Evolutionary conservation across 2,113 vertebrate species (phyloP).

Genomic region (Cavia porcellus): DNA sequence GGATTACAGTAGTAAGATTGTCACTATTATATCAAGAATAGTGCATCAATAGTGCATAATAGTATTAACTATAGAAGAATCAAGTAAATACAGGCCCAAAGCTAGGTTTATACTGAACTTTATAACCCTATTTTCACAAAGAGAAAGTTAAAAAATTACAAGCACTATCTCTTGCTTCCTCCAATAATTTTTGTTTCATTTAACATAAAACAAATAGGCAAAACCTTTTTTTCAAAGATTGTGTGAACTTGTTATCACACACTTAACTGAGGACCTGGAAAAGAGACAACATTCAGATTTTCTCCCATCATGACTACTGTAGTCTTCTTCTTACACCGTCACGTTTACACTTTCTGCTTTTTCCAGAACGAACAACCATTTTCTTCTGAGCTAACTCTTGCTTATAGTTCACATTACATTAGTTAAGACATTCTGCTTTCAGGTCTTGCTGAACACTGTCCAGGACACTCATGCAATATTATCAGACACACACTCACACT

Average conservation of each 20-base stretch:
- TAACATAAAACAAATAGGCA: background rate
- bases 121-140: background rate
- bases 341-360: background rate
- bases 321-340: background rate
- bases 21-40: too few species aligned
- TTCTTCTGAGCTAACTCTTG: background rate
- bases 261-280: background rate
- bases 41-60: too few species aligned
- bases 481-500: background rate
- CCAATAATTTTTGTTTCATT: slow-evolving; percentile 5
- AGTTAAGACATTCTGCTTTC: background rate
- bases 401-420: background rate
- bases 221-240: background rate
- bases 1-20: too few species aligned
- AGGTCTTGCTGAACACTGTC: background rate
- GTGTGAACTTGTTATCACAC: background rate
- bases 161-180: background rate
- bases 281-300: background rate
- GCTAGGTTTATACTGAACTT: too few species aligned
- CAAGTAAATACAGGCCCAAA: too few species aligned
- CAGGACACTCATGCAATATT: background rate
- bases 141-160: background rate
- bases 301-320: background rate
- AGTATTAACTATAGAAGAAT: too few species aligned
- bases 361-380: background rate